Evolutionary conservation across 1,140 invertebrate genomes (phyloP), one percentile per base, ranked within the genome.

Genomic region (Palaemon carinicauda): DNA sequence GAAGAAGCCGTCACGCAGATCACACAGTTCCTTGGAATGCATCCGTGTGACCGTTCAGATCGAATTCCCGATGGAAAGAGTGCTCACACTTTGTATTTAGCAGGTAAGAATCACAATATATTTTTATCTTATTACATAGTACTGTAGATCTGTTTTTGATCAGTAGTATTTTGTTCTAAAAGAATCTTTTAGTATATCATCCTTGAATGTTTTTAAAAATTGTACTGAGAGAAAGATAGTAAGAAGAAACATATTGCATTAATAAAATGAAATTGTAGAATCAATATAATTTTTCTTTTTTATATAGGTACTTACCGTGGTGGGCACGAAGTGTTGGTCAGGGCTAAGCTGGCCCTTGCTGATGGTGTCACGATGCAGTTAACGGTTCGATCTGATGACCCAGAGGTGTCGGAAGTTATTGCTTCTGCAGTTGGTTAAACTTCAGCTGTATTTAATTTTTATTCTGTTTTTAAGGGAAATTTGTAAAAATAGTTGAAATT

Each of bases 1-100:
- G 95, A 97, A 90, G 96, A 96, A 90, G 97, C 97, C 1, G 95
- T 98, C 0, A 96, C 95, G 90, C 97, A 96, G 91, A 95, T 98
- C 10, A 93, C 96, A 3, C 94, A 94, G 90, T 98, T 97, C 91
- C 92, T 99, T 69, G 98, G 98, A 0, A 93, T 99, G 90, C 95
- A 96, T 87, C 94, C 97, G 0, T 95, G 96, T 89, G 95, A 99
- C 91, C 92, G 96, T 12, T 95, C 95, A 7, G 97, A 98, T 90
- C 95, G 95, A 90, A 95, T 98, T 12, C 94, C 95, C 0, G 94
- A 97, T 87, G 97, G 96, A 7, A 96, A 97, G 90, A 94, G 94
- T 65, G 93, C 94, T 5, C 98, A 99, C 90, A 95, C 95, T 0
- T 91, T 98, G 21, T 93, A 95, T 79, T 92, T 98, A 73, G 94